Percentiles rank a stretch among this genome's conserved stretches.
phyloP scores from a whole-genome alignment of 2,888 invertebrate genomes.

The Pasiphila rectangulata region DNA sequence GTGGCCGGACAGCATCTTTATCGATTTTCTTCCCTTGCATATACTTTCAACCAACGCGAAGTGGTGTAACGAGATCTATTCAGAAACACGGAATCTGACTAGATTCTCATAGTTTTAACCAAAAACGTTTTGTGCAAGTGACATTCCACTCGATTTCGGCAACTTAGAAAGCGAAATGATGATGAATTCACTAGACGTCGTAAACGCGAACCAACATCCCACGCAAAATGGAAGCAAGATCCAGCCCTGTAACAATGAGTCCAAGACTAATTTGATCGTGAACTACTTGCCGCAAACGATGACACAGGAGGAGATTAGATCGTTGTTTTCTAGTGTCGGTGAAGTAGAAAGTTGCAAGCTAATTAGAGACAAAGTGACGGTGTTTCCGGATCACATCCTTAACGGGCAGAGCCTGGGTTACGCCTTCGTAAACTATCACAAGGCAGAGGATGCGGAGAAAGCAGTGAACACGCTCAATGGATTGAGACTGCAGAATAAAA shows the following conservation, averaged over 20 bases:
- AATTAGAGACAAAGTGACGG: conserved; percentile 97
- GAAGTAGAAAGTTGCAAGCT: conserved; percentile 98
- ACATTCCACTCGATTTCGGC: conserved; percentile 56
- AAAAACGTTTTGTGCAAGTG: conserved; percentile 51
- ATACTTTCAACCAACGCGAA: conserved; percentile 80
- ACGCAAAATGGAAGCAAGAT: conserved; percentile 89
- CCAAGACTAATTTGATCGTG: conserved; percentile 99
- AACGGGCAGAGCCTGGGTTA: conserved; percentile 94
- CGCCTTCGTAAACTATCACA: conserved; percentile 93
- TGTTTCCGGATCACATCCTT: conserved; percentile 78
- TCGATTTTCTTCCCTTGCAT: conserved; percentile 81
- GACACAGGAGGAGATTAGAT: conserved; percentile 97
- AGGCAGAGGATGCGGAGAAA: conserved; percentile 91
- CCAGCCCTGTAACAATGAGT: conserved; percentile 89
- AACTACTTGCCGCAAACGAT: conserved; percentile 99
- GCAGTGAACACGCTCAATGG: conserved; percentile 93
- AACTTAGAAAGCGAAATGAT: conserved; percentile 70
- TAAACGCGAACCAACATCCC: conserved; percentile 75
- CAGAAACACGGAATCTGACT: conserved; percentile 60
- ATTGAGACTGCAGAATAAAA: conserved; percentile 92
- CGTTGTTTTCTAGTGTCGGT: conserved; percentile 96
- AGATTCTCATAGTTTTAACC: conserved; percentile 48
- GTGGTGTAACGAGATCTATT: conserved; percentile 65
- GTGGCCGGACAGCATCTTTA: conserved; percentile 76
- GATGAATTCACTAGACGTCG: conserved; percentile 76